Evolutionary conservation across 2,113 vertebrate species (phyloP).

Genomic region (Aplodontia rufa): DNA sequence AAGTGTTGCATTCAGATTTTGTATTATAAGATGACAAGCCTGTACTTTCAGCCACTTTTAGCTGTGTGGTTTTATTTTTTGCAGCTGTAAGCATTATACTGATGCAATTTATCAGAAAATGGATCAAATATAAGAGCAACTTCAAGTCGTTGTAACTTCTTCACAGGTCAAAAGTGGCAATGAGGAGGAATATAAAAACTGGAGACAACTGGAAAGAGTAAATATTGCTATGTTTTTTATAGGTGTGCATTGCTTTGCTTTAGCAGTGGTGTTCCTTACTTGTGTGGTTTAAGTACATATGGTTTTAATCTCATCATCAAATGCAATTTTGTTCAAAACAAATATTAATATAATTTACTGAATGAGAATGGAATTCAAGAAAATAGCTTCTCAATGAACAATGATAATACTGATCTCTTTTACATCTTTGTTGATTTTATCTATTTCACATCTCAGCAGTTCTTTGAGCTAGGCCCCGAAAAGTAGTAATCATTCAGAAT

Average conservation of each 20-base stretch:
- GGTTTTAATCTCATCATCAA: slow-evolving; percentile 74
- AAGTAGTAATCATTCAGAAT: slow-evolving; percentile 13
- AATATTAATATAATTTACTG: slow-evolving; percentile 69
- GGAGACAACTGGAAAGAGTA: neutral
- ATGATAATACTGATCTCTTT: slow-evolving; percentile 53
- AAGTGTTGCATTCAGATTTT: neutral
- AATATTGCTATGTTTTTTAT: neutral
- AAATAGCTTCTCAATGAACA: slow-evolving; percentile 64
- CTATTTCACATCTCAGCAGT: slow-evolving; percentile 74
- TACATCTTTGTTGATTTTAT: slow-evolving; percentile 65
- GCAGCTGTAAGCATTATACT: neutral
- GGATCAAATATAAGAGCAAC: neutral
- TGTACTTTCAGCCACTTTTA: neutral
- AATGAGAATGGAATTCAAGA: slow-evolving; percentile 58
- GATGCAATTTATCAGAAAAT: neutral
- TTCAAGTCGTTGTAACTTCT: neutral
- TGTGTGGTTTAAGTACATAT: slow-evolving; percentile 20
- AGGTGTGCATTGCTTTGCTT: neutral
- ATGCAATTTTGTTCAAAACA: neutral
- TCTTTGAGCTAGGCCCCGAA: slow-evolving; percentile 50
- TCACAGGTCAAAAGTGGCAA: neutral
- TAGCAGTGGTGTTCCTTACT: neutral
- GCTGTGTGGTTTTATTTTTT: neutral
- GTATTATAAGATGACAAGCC: neutral
- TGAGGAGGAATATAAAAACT: neutral